These are phyloP conservation scores for Peromyscus aztecus DNA, from an alignment of 2,797 vertebrate species.

Conservation along the genomic window DNA sequence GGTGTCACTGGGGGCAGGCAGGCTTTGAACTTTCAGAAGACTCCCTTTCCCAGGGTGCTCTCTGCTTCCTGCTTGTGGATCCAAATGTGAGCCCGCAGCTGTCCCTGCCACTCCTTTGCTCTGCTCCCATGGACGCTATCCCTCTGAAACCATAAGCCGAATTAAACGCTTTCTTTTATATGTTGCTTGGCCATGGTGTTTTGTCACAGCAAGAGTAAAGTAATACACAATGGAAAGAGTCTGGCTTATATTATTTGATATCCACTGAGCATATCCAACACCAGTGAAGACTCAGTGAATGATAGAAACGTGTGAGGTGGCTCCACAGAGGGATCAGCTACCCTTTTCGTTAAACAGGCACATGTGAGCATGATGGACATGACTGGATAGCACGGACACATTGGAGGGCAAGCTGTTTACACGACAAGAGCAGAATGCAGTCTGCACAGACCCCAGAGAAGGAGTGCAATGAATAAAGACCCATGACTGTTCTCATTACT, in stretches of 20 bases:
- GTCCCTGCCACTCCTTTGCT: neutral
- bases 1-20: neutral
- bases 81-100: neutral
- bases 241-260: neutral
- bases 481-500: constrained; percentile 42
- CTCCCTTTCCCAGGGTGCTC: neutral
- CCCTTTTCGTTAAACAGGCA: constrained; percentile 22
- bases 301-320: neutral
- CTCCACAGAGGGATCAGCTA: constrained; percentile 33
- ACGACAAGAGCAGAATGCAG: constrained; percentile 35
- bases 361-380: constrained; percentile 9
- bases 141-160: neutral
- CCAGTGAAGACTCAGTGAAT: neutral
- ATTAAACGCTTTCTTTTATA: neutral
- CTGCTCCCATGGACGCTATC: neutral
- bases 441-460: constrained; percentile 41
- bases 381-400: neutral
- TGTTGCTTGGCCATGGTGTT: neutral
- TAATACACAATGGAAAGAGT: neutral
- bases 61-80: neutral
- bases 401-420: neutral
- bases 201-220: neutral
- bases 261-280: neutral
- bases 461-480: neutral
- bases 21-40: neutral